Evolutionary conservation across 2,797 vertebrate species (phyloP).

Genomic region (Pachyuromys duprasi): DNA sequence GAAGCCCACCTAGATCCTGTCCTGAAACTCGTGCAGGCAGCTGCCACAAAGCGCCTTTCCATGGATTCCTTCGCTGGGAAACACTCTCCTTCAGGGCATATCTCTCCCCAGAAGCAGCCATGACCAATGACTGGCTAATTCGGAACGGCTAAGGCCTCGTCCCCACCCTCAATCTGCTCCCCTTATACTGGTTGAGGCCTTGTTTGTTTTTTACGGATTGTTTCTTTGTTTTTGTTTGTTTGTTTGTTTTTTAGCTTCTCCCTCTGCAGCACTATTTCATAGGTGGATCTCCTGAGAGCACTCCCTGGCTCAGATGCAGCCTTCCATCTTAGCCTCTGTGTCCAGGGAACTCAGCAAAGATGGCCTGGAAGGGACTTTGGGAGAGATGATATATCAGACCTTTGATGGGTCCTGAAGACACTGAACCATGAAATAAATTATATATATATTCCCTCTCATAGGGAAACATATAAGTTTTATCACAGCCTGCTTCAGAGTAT

Average conservation of each 20-base stretch:
- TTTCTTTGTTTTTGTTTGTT: too few relatives aligned
- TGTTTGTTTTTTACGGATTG: neutral
- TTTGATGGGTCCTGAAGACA: neutral
- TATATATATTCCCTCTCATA: neutral
- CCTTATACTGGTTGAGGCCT: neutral
- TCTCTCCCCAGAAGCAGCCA: neutral
- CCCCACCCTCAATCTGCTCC: neutral
- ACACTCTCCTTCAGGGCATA: neutral
- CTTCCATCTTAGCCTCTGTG: neutral
- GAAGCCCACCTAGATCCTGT: neutral
- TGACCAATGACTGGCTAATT: neutral
- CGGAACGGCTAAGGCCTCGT: neutral
- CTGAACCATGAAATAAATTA: neutral
- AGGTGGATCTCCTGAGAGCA: neutral
- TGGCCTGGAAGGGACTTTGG: neutral
- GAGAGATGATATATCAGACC: neutral
- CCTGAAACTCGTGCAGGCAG: neutral
- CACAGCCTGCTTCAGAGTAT: constrained; percentile 35
- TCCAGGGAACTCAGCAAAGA: neutral
- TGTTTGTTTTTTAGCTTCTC: neutral
- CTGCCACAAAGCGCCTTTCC: neutral
- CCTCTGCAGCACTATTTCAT: neutral
- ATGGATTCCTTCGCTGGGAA: neutral
- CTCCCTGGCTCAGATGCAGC: neutral
- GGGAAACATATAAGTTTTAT: constrained; percentile 41